phyloP scores from a whole-genome alignment of 2,797 vertebrate genomes.

The Gadopsis bispinosus region DNA sequence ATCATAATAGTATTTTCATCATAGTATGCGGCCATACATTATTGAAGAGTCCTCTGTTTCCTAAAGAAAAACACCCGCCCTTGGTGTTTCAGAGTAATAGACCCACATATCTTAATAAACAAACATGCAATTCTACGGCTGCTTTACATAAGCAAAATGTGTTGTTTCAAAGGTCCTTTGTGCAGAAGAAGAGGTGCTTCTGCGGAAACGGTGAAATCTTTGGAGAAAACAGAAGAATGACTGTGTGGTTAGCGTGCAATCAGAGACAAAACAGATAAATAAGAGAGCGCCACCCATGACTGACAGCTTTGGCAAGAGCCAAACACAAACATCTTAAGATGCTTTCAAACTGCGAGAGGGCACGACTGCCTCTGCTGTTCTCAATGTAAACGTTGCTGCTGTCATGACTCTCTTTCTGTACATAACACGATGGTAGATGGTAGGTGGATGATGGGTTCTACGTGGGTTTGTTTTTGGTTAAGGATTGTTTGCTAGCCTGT shows the following conservation, averaged over 20 bases:
- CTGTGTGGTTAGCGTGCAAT: background rate
- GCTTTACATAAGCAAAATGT: slow-evolving; percentile 27
- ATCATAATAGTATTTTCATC: slow-evolving; percentile 10
- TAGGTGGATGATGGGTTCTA: no score
- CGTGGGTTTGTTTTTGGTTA: no score
- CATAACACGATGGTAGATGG: no score
- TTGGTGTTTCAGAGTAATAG: background rate
- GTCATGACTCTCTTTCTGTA: background rate
- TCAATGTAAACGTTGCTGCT: background rate
- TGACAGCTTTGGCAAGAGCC: background rate
- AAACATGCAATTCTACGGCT: slow-evolving; percentile 3
- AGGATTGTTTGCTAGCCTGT: background rate
- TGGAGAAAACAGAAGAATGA: slow-evolving; percentile 15
- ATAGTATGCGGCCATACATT: background rate
- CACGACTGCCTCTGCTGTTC: background rate
- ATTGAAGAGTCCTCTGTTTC: slow-evolving; percentile 6
- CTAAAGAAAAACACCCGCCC: background rate
- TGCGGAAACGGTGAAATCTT: background rate
- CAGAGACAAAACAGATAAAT: slow-evolving; percentile 21
- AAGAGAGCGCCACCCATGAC: background rate
- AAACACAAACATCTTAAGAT: background rate
- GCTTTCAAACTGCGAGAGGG: background rate
- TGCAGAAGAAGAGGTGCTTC: slow-evolving; percentile 12
- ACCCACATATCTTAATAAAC: background rate
- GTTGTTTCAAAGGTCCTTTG: slow-evolving; percentile 15